Evolutionary conservation across 2,113 vertebrate genomes (phyloP), one percentile per base, ranked within the genome.

Genomic region (Archocentrus centrarchus): DNA sequence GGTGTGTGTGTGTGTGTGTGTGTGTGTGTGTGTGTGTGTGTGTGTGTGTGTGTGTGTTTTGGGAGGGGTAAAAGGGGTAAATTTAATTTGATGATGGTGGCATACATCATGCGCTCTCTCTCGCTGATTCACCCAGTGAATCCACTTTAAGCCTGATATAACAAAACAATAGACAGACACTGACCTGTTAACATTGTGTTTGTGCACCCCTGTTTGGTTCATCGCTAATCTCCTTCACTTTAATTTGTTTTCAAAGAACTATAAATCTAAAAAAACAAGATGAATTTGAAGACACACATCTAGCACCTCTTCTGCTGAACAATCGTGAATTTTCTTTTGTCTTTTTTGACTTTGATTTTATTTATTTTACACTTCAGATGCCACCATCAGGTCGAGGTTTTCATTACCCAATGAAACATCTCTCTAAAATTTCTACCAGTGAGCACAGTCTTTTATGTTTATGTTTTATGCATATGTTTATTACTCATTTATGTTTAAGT

Each of bases 31-130:
- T 60, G 41, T 80, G 30, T 70, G 87, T 82, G 90, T 86, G 85
- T 91, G 88, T 60, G 35, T 79, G 30, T 70, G 88, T 60, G 35
- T 79, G 30, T 70, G 55, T 47, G 24, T 70, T 73, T 59, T 15
- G 39, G 62, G 79, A 27, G 64, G 87, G 64, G 77, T 60, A 6
- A 75, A 60, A 11, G 39, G 80, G 84, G 75, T 81, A 76, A 62
- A 86, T 90, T 94, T 94, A 93, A 94, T 94, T 93, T 95, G 87
- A 81, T 93, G 93, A 94, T 93, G 85, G 83, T 57, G 85, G 80
- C 62, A 77, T 83, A 55, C 50, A 27, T 57, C 59, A 62, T 9
- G n/a, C 32, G 5, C 30, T 30, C 63, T 80, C 73, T 75, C 75
- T 75, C 79, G 11, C 78, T 80, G 79, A 90, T 79, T 85, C 75